Evolutionary conservation across 2,888 invertebrate species (phyloP), one percentile per base, ranked within the genome.

Genomic region (Amphipoea oculea): DNA sequence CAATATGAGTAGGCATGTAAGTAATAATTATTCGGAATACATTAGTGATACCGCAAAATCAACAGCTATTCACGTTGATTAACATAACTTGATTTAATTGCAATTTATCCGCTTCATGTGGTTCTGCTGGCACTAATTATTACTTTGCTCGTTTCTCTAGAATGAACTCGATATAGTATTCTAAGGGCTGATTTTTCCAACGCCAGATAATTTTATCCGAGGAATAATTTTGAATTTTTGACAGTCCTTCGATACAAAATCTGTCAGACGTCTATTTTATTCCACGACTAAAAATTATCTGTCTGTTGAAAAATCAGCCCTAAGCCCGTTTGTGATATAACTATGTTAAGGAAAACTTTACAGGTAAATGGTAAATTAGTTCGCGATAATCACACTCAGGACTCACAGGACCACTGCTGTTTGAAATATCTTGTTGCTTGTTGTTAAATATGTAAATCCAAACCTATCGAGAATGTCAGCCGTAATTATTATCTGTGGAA

Each of bases 61-160:
- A 88, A 85, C 81, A 75, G 51, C 70, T 74, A 84, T 82, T 86
- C 82, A 78, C 63, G 70, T 66, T 76, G 78, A 78, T 82, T 84
- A 78, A 71, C 69, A 70, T 72, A 69, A 79, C 62, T 76, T 68
- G 68, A 81, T 83, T 83, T 65, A 48, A 70, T 67, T 66, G 63
- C 14, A 72, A 66, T 71, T 66, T 60, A 73, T 74, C 6, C 62
- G 23, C 45, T 72, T 36, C 42, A 66, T 70, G 36, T 66, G 65
- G 48, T 48, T 48, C 12, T 48, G 12, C 4, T 63, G 40, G 40
- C 66, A 45, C 17, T 74, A 66, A 78, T 83, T 40, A 73, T 66
- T 54, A 84, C 70, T 78, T 67, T 29, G 48, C 12, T 78, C 17
- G 42, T 48, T 51, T 80, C 71, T 42, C 54, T 63, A 29, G 40